Percentiles rank a stretch among this genome's conserved stretches.
These are phyloP conservation scores for Australoheros facetus DNA, from an alignment of 2,797 vertebrate species.

Conservation along the genomic window DNA sequence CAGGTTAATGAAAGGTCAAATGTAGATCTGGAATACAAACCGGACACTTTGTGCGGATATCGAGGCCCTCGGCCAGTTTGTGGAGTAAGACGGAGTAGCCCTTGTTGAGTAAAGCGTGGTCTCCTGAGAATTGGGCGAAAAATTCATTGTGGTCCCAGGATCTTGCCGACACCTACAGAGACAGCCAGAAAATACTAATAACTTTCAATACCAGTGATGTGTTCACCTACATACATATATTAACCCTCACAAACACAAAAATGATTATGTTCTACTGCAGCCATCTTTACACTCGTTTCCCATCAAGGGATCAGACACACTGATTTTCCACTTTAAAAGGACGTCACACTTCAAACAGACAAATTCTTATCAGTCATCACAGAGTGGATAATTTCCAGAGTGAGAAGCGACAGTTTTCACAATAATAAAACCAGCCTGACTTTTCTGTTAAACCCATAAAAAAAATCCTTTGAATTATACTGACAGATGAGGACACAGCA, in stretches of 20 bases:
- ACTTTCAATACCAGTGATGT: neutral
- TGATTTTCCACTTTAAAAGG: neutral
- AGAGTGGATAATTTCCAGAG: neutral
- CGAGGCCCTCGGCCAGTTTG: constrained; percentile 89
- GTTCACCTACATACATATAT: neutral
- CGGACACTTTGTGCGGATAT: constrained; percentile 86
- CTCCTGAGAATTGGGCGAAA: constrained; percentile 98
- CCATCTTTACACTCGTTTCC: neutral
- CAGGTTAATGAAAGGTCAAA: neutral
- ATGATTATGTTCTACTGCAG: accelerated
- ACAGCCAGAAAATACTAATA: neutral
- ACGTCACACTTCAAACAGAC: neutral
- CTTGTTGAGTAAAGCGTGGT: constrained; percentile 90
- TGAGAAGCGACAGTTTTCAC: neutral
- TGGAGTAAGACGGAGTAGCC: constrained; percentile 90
- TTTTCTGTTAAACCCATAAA: neutral
- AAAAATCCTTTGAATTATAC: neutral
- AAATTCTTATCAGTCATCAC: neutral
- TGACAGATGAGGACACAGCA: accelerated
- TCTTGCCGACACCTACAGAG: constrained; percentile 89
- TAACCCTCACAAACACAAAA: neutral
- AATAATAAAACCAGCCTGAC: neutral
- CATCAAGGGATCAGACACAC: neutral
- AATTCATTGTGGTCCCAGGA: constrained; percentile 99
- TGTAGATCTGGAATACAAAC: constrained; percentile 33